These are phyloP conservation scores for Enteromius viviparus DNA, from an alignment of 2,797 vertebrate species.

Conservation along the genomic window DNA sequence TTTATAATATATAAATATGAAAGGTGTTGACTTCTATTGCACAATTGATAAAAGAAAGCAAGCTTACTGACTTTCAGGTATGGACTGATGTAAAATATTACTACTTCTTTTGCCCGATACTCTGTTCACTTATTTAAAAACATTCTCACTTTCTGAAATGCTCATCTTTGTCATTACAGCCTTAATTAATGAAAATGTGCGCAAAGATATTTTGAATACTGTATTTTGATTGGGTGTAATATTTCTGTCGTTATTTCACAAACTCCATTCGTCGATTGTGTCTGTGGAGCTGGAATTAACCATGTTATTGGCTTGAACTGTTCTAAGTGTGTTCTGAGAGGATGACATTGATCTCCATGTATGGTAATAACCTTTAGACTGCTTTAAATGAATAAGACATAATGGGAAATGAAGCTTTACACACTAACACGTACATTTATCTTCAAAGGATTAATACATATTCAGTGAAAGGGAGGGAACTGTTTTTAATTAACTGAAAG, in stretches of 20 bases:
- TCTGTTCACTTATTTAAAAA: conserved; percentile 68
- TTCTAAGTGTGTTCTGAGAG: conserved; percentile 9
- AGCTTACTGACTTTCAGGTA: conserved; percentile 57
- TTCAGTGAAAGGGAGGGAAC: not conserved
- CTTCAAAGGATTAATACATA: conserved; percentile 1
- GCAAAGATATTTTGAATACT: conserved; percentile 15
- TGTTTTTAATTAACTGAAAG: conserved; percentile 27
- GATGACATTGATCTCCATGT: not conserved
- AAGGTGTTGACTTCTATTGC: conserved; percentile 65
- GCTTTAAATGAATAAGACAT: conserved; percentile 17
- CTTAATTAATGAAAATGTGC: conserved; percentile 25
- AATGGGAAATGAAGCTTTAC: conserved; percentile 29
- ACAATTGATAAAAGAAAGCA: conserved; percentile 61
- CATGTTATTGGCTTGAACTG: conserved; percentile 40
- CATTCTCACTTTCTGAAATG: conserved; percentile 35
- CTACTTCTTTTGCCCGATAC: conserved; percentile 61
- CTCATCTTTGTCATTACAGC: conserved; percentile 34
- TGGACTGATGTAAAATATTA: conserved; percentile 61
- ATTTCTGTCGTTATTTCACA: not conserved
- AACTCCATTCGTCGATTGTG: conserved; percentile 3
- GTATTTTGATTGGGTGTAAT: not conserved
- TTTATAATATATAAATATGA: conserved; percentile 59
- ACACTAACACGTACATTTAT: conserved; percentile 9
- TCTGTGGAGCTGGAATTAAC: conserved; percentile 16
- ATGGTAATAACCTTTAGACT: conserved; percentile 9